Base-by-base conservation (phyloP, 2,888 invertebrate species). In the Cheilosia pagana region DNA sequence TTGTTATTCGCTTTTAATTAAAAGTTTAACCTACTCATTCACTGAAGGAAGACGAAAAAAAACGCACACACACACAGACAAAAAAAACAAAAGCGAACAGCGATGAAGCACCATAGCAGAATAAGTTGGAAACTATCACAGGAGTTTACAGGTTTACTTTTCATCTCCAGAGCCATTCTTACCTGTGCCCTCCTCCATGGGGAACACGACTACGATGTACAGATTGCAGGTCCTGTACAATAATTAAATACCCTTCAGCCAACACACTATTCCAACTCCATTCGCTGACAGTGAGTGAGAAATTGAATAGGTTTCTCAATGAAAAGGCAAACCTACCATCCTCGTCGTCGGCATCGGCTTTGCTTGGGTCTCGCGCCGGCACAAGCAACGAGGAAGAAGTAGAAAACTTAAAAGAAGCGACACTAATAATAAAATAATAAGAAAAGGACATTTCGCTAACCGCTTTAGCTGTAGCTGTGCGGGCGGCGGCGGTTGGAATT, bases 371-470 rank as follows among this genome's bases (percentile, higher is more conserved):
- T 65, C 55, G 31, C 48, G 63, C 48, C 48, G 35, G 12, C 55
- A 41, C 41, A 50, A 28, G 62, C 65, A 43, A 50, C 25, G 55
- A 71, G 35, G 67, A 41, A 43, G 21, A 4, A 59, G n/a, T n/a
- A n/a, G 67, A 83, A 74, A 78, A 82, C 82, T 60, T 83, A 70
- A 78, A 85, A 81, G 74, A 70, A 76, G 53, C 75, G 71, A 81
- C 85, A 79, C 75, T 85, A 81, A 81, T 85, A 85, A 81, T 85
- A 81, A 81, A 81, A 85, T 85, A 85, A 85, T 81, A 85, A 85
- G 75, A 71, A 81, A 76, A 81, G 85, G 85, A 85, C 85, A 85
- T 85, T 85, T 35, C 76, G 55, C 81, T 81, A 85, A 85, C 81
- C 76, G 50, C 65, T 76, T 81, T 71, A 76, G 75, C 72, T 43